Conservation (phyloP, 2,888 invertebrate genomes). For the Germaria angustata region DNA sequence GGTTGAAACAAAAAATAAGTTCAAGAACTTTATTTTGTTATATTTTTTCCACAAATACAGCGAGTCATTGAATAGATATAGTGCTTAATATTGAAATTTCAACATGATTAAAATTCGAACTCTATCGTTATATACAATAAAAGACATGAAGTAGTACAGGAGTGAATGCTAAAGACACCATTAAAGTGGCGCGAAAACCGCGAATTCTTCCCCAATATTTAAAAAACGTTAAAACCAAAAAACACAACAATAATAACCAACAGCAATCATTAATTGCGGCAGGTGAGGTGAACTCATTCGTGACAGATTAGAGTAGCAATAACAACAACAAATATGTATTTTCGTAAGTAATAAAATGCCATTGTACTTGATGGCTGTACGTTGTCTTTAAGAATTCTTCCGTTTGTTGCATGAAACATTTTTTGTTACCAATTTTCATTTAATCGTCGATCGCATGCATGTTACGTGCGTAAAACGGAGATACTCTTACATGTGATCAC, state of each 20-base stretch:
- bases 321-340: constrained; percentile 10
- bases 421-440: constrained; percentile 38
- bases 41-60: background rate
- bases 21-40: constrained; percentile 53
- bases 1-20: constrained; percentile 33
- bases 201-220: constrained; percentile 62
- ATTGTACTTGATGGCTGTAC: constrained; percentile 58
- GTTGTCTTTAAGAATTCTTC: constrained; percentile 64
- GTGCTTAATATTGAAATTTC: constrained; percentile 58
- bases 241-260: constrained; percentile 15
- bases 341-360: constrained; percentile 54
- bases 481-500: background rate
- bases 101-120: constrained; percentile 57
- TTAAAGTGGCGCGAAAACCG: constrained; percentile 62
- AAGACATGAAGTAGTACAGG: constrained; percentile 4
- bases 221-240: constrained; percentile 31
- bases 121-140: constrained; percentile 6
- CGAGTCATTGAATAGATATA: background rate
- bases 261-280: constrained; percentile 66
- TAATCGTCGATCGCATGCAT: constrained; percentile 62
- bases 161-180: constrained; percentile 24
- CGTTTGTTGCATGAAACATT: constrained; percentile 41
- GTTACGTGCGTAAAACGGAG: constrained; percentile 60
- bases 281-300: constrained; percentile 68
- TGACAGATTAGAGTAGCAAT: constrained; percentile 65